Evolutionary conservation across 1,140 invertebrate species (phyloP).

Genomic region (Drosophila pectinifera): DNA sequence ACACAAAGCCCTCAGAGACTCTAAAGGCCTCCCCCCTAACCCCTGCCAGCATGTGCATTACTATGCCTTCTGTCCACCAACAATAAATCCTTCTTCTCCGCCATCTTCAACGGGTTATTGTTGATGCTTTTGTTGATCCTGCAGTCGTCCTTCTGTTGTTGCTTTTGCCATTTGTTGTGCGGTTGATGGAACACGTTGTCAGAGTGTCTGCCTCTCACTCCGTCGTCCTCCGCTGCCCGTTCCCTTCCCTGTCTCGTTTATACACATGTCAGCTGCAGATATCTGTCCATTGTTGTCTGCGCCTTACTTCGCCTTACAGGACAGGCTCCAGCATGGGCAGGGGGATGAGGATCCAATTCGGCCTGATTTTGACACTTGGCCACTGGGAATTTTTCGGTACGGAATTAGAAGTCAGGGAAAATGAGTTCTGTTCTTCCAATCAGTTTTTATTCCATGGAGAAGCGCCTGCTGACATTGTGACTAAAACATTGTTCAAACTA

Average conservation of each 20-base stretch:
- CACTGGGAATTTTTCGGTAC: conserved; percentile 25
- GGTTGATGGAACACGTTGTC: conserved; percentile 46
- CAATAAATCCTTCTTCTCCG: conserved; percentile 39
- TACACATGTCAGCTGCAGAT: conserved; percentile 40
- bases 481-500: not conserved
- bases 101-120: conserved; percentile 42
- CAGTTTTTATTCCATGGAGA: conserved; percentile 21
- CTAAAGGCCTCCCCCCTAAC: not conserved
- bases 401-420: conserved; percentile 27
- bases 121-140: conserved; percentile 36
- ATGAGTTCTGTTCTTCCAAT: conserved; percentile 32
- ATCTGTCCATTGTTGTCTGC: conserved; percentile 44
- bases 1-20: not conserved
- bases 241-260: not conserved
- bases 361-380: conserved; percentile 46
- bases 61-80: conserved; percentile 38
- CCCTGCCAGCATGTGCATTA: conserved; percentile 11
- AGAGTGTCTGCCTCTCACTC: conserved; percentile 13
- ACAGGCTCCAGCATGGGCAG: too few species aligned
- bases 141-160: conserved; percentile 22
- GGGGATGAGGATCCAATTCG: conserved; percentile 13
- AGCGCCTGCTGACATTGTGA: not conserved
- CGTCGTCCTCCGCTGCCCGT: not conserved
- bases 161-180: conserved; percentile 34
- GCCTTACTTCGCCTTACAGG: conserved; percentile 12